phyloP scores from a whole-genome alignment of 2,113 vertebrate species.

The Misgurnus mizolepis region DNA sequence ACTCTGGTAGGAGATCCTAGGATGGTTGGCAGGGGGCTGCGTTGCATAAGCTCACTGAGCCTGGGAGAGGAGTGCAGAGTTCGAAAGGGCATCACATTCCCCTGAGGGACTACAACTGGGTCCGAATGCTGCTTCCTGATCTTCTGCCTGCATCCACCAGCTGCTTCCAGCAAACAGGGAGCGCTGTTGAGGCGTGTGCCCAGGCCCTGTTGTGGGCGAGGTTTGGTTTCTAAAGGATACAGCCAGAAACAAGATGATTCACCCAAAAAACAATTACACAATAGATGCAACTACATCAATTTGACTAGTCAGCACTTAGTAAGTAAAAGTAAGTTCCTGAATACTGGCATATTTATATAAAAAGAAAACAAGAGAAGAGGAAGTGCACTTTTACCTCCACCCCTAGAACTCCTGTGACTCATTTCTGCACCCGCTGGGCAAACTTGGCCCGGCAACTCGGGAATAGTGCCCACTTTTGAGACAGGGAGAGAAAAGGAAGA shows the following conservation, averaged over 20 bases:
- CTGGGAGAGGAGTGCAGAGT: slow-evolving; percentile 89
- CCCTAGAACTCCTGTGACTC: slow-evolving; percentile 48
- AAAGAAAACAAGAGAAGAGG: not conserved
- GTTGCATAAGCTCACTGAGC: slow-evolving; percentile 91
- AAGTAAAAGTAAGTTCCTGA: no score
- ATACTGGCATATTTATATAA: no score
- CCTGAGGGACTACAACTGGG: slow-evolving; percentile 72
- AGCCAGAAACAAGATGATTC: not conserved
- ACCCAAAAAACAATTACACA: not conserved
- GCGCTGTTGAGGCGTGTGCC: slow-evolving; percentile 93
- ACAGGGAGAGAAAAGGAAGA: slow-evolving; percentile 10
- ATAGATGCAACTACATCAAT: no score
- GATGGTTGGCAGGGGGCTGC: slow-evolving; percentile 91
- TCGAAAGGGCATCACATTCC: slow-evolving; percentile 71
- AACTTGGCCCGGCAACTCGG: slow-evolving; percentile 73
- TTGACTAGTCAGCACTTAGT: no score
- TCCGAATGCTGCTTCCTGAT: slow-evolving; percentile 93
- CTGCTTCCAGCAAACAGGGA: slow-evolving; percentile 87
- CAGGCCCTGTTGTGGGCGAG: slow-evolving; percentile 75
- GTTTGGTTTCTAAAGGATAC: slow-evolving; percentile 59
- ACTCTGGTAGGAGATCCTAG: slow-evolving; percentile 93
- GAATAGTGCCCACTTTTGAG: slow-evolving; percentile 76
- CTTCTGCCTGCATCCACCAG: slow-evolving; percentile 82
- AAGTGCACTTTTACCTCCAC: slow-evolving; percentile 33
- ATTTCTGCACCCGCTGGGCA: slow-evolving; percentile 63